Evolutionary conservation across 2,888 invertebrate species (phyloP).

Genomic region (Coelopa pilipes): DNA sequence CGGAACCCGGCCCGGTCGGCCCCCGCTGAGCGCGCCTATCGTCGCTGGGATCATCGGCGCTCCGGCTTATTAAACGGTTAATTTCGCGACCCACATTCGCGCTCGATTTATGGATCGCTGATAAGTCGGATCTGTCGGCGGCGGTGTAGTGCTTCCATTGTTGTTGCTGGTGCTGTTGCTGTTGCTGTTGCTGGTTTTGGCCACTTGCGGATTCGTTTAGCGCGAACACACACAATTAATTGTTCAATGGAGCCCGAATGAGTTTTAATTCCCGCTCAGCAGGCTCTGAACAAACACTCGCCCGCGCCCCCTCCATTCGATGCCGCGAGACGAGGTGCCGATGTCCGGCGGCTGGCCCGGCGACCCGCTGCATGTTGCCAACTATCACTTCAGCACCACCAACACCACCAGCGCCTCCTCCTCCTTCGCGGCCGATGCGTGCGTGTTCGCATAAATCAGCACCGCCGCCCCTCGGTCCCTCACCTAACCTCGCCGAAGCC

Average conservation of each 20-base stretch:
- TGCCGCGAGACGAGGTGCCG: too few relatives aligned
- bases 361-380: too few relatives aligned
- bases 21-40: neutral
- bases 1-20: neutral
- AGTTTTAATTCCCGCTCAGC: too few relatives aligned
- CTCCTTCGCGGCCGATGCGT: constrained; percentile 24
- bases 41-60: too few relatives aligned
- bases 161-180: too few relatives aligned
- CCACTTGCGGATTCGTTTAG: neutral
- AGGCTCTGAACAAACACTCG: too few relatives aligned
- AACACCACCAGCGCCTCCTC: too few relatives aligned
- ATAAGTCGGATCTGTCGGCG: neutral
- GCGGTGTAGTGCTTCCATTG: neutral
- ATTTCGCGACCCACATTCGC: constrained; percentile 6
- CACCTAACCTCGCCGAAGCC: neutral
- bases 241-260: neutral
- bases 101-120: neutral
- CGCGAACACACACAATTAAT: constrained; percentile 4
- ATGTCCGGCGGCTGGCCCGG: too few relatives aligned
- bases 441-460: constrained; percentile 23
- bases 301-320: too few relatives aligned
- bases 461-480: neutral
- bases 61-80: constrained; percentile 3
- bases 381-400: too few relatives aligned
- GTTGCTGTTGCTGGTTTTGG: too few relatives aligned